A percentile compares a stretch with the other conserved stretches of the same genome.
Evolutionary conservation across 2,888 invertebrate species (phyloP).

Genomic region (Dilophus febrilis): DNA sequence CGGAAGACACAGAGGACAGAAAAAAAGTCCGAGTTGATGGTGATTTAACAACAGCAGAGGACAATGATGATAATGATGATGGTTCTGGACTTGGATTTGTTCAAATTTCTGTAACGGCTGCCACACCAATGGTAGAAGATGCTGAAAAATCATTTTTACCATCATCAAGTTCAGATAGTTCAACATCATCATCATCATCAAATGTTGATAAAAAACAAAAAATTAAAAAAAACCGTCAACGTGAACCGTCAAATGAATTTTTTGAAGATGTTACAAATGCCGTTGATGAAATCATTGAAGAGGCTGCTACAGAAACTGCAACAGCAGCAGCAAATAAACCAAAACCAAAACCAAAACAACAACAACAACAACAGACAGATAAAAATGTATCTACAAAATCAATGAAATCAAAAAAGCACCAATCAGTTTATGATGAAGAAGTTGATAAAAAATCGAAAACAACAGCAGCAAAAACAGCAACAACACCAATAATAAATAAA

Average conservation of each 20-base stretch:
- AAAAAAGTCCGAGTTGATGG: conserved; percentile 17
- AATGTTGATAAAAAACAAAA: too few species aligned
- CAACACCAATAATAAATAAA: too few species aligned
- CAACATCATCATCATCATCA: too few species aligned
- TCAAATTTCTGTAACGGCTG: conserved; percentile 83
- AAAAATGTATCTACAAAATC: conserved; percentile 12
- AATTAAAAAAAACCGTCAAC: conserved; percentile 22
- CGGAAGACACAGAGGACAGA: conserved; percentile 8
- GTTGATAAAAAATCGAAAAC: too few species aligned
- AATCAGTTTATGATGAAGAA: too few species aligned
- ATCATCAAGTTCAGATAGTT: too few species aligned
- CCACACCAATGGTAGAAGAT: conserved; percentile 81
- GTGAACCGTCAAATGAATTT: too few species aligned
- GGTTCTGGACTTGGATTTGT: conserved; percentile 64
- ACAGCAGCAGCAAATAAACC: neutral
- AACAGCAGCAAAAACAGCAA: too few species aligned
- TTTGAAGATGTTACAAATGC: conserved; percentile 12
- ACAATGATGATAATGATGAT: conserved; percentile 21
- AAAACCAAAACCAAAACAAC: conserved; percentile 4
- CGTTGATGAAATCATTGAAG: conserved; percentile 9
- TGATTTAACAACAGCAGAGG: too few species aligned
- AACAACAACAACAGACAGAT: conserved; percentile 8
- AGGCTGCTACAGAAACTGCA: neutral
- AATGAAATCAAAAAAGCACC: conserved; percentile 16
- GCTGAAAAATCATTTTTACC: conserved; percentile 61